Evolutionary conservation across 2,113 vertebrate genomes (phyloP).

Genomic region (Micronycteris hirsuta): DNA sequence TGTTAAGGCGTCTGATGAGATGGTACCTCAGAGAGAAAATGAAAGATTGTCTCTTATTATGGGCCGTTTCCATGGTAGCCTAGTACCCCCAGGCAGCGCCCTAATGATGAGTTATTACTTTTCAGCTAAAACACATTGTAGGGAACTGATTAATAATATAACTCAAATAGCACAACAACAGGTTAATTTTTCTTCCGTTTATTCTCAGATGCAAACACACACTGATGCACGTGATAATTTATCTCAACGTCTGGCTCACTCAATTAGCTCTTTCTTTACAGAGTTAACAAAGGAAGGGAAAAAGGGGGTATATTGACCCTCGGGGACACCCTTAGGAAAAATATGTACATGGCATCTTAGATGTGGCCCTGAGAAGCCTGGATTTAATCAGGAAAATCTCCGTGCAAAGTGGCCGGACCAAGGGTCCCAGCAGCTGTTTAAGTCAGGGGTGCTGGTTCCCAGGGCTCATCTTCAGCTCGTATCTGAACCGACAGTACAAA

Average conservation of each 20-base stretch:
- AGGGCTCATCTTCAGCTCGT: fast-evolving
- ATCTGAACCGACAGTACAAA: background rate
- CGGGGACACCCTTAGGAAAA: background rate
- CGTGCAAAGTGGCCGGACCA: background rate
- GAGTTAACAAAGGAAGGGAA: background rate
- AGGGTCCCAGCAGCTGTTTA: background rate
- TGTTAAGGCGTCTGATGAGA: background rate
- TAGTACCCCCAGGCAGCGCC: slow-evolving; percentile 6
- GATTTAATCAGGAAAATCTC: background rate
- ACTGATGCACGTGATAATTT: background rate
- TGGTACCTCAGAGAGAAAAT: background rate
- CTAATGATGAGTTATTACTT: slow-evolving; percentile 60
- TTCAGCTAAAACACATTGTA: slow-evolving; percentile 46
- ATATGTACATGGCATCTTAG: background rate
- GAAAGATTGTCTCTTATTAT: background rate
- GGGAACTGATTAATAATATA: slow-evolving; percentile 38
- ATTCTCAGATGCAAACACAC: background rate
- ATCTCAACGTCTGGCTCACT: background rate
- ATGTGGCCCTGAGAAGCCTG: background rate
- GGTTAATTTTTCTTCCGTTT: slow-evolving; percentile 29
- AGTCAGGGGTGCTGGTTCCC: background rate
- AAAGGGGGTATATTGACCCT: background rate
- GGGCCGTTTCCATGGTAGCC: slow-evolving; percentile 55
- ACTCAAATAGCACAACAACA: background rate
- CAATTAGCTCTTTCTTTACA: background rate